These are phyloP conservation scores for Nasonia longicornis DNA, from an alignment of 1,140 invertebrate genomes.

Conservation along the genomic window DNA sequence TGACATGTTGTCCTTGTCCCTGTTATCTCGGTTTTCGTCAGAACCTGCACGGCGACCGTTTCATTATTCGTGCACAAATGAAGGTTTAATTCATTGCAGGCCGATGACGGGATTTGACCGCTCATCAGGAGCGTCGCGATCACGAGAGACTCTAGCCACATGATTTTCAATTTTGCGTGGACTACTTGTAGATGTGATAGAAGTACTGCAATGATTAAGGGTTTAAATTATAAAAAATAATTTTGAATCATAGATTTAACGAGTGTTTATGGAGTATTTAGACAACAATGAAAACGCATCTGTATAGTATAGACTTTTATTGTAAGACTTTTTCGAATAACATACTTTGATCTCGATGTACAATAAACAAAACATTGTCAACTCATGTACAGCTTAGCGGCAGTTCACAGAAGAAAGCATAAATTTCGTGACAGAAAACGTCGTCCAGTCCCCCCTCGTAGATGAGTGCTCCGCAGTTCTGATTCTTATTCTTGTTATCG, in stretches of 20 bases:
- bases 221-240: too few relatives aligned
- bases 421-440: neutral
- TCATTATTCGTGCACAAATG: constrained; percentile 9
- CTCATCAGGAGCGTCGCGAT: neutral
- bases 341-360: neutral
- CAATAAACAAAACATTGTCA: too few relatives aligned
- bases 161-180: too few relatives aligned
- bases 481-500: neutral
- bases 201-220: too few relatives aligned
- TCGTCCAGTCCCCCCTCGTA: constrained; percentile 4
- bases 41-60: neutral
- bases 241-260: too few relatives aligned
- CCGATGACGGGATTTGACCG: neutral
- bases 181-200: neutral
- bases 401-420: constrained; percentile 28
- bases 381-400: neutral
- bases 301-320: too few relatives aligned
- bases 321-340: neutral
- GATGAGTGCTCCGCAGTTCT: constrained; percentile 14
- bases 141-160: neutral
- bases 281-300: too few relatives aligned
- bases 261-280: too few relatives aligned
- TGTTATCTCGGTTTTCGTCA: neutral
- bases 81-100: neutral
- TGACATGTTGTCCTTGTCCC: neutral